Base-by-base conservation (phyloP, 2,113 vertebrate species). In the Cepphus grylle region DNA sequence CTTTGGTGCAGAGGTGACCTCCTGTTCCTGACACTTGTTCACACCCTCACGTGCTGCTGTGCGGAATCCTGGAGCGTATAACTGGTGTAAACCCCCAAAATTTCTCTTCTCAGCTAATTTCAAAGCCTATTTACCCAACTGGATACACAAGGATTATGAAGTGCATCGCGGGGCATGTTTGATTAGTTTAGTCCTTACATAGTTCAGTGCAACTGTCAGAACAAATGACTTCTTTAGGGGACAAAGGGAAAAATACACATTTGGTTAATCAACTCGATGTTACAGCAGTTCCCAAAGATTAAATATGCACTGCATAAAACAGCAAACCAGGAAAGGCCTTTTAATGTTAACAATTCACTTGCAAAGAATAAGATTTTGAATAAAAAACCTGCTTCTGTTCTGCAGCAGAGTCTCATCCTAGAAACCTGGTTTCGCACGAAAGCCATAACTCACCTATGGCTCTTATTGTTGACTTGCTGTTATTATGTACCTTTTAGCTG, bases 21-120 rank as follows among this genome's bases (percentile, higher is more conserved):
- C 80, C 49, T 20, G 42, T 53, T 79, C 92, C 47, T 36, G 32
- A 1, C 25, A 50, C 90, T 14, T 12, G 23, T 36, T 71, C 65
- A 25, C 88, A n/a, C 83, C 82, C 62, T 40, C 62, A 15, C 22
- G 76, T 72, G 50, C 86, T 93, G 84, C 81, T 49, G 4, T 11
- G 78, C 50, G 85, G 34, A 91, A 84, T 8, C 43, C 77, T 30
- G 58, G 73, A 40, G 82, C 71, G 72, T 69, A 81, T 49, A 49
- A 70, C 81, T n/a, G 73, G 80, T 47, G n/a, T n/a, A 90, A 89
- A 59, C 42, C 25, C 67, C 49, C 30, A 7, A 72, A 38, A 93
- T 61, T 76, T 89, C 86, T 42, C 86, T 91, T 90, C 80, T 95
- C 95, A 89, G 96, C 95, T 91, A 5, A 45, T 81, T 86, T 83